phyloP scores from a whole-genome alignment of 2,888 invertebrate species.

The Sussaba pulchella region DNA sequence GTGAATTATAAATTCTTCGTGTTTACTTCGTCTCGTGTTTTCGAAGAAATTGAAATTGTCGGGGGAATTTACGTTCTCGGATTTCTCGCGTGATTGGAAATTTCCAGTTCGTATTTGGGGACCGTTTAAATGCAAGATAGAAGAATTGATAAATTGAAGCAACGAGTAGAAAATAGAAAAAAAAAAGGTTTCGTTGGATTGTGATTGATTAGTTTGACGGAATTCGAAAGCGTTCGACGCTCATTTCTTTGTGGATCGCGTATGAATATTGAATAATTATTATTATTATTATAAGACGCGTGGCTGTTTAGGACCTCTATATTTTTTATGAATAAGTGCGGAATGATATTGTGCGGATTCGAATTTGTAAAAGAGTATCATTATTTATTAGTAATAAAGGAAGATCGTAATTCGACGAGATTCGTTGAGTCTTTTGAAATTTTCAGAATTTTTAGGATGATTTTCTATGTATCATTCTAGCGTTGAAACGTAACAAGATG shows the following conservation, averaged over 20 bases:
- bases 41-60: not conserved
- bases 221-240: slow-evolving; percentile 8
- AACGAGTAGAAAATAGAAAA: not conserved
- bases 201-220: slow-evolving; percentile 40
- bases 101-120: slow-evolving; percentile 20
- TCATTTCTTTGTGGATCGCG: slow-evolving; percentile 13
- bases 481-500: too few relatives aligned
- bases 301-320: slow-evolving; percentile 45
- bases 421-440: not conserved
- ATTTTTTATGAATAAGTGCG: slow-evolving; percentile 54
- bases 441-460: too few relatives aligned
- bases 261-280: not conserved
- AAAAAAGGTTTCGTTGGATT: slow-evolving; percentile 19
- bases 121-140: slow-evolving; percentile 4
- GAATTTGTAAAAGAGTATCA: slow-evolving; percentile 73
- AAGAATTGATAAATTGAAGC: too few relatives aligned
- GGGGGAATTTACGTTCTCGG: slow-evolving; percentile 13
- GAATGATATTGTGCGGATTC: slow-evolving; percentile 66
- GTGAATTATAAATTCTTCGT: slow-evolving; percentile 14
- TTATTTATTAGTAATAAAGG: slow-evolving; percentile 57
- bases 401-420: slow-evolving; percentile 19
- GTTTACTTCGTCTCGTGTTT: not conserved
- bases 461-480: too few relatives aligned
- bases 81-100: slow-evolving; percentile 2
- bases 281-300: not conserved